Base-by-base conservation (phyloP, 2,888 invertebrate genomes). In the Scelioninae gen. 1 region DNA sequence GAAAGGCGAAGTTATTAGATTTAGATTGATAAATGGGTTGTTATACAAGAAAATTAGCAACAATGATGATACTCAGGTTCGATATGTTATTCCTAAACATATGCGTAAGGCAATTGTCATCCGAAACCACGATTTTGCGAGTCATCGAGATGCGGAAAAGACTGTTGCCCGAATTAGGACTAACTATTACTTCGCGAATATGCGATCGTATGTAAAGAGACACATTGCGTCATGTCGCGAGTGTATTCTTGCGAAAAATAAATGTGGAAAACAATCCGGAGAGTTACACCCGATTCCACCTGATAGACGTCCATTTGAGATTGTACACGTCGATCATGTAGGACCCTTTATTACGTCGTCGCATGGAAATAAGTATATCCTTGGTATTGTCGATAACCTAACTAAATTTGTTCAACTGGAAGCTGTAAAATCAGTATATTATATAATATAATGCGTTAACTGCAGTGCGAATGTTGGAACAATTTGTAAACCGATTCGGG, bases 281-380 rank as follows among this genome's bases (percentile, higher is more conserved):
- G 55, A 77, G 5, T 55, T 88, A 9, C 83, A 88, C 49, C 86
- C 87, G 29, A 86, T 87, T 15, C 82, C 84, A 0, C 76, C 81
- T 0, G 86, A 23, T 10, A 1, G 29, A 29, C 23, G 49, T 5
- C 49, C 49, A 11, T 49, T 49, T 10, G 49, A 23, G 10, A 10
- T 23, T 2, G 77, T 87, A 0, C 80, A 87, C 53, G n/a, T 86
- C 0, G 86, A 87, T 32, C 86, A 88, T 55, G 43, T 84, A 0
- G 87, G 85, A 9, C 86, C 87, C 0, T 85, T 86, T 23, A 47
- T 85, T 0, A 85, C 83, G 0, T 78, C 77, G 0, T 43, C 47
- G 0, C 40, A 53, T 2, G 40, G 75, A 11, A 86, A 87, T 45
- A 83, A 83, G 29, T 85, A 87, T 55, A 58, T 88, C 0, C 56